These are phyloP conservation scores for Protodeltote pygarga DNA, from an alignment of 2,888 invertebrate species.

Conservation along the genomic window DNA sequence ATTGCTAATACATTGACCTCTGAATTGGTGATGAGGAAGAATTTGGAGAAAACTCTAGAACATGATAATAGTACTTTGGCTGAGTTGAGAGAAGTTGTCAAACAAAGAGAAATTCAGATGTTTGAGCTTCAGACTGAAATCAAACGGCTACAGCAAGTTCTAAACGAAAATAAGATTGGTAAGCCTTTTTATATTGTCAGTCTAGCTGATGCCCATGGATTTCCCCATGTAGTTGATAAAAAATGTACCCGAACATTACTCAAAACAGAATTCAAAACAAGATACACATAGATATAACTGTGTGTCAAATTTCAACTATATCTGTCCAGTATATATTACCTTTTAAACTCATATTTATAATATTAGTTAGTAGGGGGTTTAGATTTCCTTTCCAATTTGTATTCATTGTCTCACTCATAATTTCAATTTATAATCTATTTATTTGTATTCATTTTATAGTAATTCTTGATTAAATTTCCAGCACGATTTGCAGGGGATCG, in stretches of 20 bases:
- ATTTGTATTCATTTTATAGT: too few species aligned
- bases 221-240: background rate
- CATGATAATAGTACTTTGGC: constrained; percentile 47
- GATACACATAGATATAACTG: too few species aligned
- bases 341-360: too few species aligned
- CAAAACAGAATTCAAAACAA: too few species aligned
- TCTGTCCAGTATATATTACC: too few species aligned
- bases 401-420: too few species aligned
- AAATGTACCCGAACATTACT: background rate
- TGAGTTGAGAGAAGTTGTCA: constrained; percentile 51
- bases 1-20: constrained; percentile 51
- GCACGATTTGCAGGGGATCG: constrained; percentile 19
- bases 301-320: too few species aligned
- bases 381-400: too few species aligned
- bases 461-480: constrained; percentile 34
- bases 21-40: constrained; percentile 53
- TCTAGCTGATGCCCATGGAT: background rate
- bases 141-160: constrained; percentile 51
- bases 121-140: constrained; percentile 53
- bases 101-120: constrained; percentile 56
- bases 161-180: constrained; percentile 60
- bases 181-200: constrained; percentile 24
- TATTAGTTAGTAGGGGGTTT: too few species aligned
- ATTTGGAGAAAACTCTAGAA: constrained; percentile 52
- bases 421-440: too few species aligned